Conservation (phyloP, 2,797 vertebrate genomes). For the Tangara arthus region DNA sequence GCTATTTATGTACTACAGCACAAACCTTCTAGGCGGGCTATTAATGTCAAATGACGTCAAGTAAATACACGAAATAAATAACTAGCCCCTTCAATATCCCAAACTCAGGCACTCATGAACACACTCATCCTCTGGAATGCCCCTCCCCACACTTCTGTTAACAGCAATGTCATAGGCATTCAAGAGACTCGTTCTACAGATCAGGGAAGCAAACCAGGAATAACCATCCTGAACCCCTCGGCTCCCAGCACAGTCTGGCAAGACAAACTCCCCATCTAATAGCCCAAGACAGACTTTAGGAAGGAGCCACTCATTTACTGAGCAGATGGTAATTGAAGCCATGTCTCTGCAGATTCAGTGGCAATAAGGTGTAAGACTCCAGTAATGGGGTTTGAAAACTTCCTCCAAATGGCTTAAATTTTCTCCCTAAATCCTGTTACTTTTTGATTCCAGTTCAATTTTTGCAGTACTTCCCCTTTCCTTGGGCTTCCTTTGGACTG, state of each 20-base stretch:
- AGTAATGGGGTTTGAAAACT: not conserved
- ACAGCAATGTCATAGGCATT: not conserved
- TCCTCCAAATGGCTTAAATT: not conserved
- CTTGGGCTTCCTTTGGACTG: not conserved
- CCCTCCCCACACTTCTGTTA: not conserved
- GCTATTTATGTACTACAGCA: not conserved
- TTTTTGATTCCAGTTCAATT: not conserved
- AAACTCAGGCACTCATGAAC: not conserved
- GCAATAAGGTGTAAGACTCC: not conserved
- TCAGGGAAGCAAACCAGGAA: not conserved
- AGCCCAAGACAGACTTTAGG: not conserved
- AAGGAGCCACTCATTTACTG: not conserved
- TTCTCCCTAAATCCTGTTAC: not conserved
- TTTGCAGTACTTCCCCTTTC: not conserved
- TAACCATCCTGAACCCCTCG: not conserved
- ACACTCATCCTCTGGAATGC: rapidly evolving
- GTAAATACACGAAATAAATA: not conserved
- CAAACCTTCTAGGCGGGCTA: not conserved
- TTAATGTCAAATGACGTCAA: not conserved
- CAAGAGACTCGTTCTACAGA: not conserved
- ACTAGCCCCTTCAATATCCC: not conserved
- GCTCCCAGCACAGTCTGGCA: not conserved
- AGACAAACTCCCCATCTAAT: not conserved
- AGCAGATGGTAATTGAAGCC: not conserved
- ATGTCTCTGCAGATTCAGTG: not conserved